A percentile compares a stretch with the other conserved stretches of the same genome.
These are phyloP conservation scores for Pangasius mekongensis DNA, from an alignment of 2,797 vertebrate genomes.

Conservation along the genomic window DNA sequence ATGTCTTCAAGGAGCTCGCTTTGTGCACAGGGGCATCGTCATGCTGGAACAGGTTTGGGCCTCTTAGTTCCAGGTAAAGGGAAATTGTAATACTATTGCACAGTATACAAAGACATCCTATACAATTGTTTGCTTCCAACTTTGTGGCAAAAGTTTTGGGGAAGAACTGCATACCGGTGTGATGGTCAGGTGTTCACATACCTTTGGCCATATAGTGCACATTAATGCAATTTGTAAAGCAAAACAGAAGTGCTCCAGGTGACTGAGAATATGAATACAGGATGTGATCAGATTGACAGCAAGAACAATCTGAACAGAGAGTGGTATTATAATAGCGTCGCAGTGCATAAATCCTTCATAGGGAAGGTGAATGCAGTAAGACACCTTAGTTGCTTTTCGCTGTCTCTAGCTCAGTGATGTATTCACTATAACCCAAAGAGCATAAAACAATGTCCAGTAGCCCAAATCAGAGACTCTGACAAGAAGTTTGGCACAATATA, in stretches of 20 bases:
- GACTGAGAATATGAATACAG: neutral
- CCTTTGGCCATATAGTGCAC: neutral
- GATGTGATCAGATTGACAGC: neutral
- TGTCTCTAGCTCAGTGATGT: neutral
- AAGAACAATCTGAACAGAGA: neutral
- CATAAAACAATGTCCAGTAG: neutral
- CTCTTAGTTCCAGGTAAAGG: neutral
- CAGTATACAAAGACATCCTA: neutral
- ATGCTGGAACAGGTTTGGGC: neutral
- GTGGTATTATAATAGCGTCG: neutral
- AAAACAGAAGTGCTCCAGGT: neutral
- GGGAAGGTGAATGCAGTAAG: neutral
- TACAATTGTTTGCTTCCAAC: neutral
- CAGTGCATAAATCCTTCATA: neutral
- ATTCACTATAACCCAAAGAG: neutral
- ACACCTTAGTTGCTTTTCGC: neutral
- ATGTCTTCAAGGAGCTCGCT: neutral
- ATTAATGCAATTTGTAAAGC: neutral
- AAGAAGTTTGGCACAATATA: neutral
- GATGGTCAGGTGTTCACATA: neutral
- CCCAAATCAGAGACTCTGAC: neutral
- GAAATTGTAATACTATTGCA: neutral
- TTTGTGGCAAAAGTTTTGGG: no score
- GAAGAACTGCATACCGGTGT: neutral
- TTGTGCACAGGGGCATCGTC: no score